Evolutionary conservation across 2,113 vertebrate genomes (phyloP).

Genomic region (Micronisus gabar): DNA sequence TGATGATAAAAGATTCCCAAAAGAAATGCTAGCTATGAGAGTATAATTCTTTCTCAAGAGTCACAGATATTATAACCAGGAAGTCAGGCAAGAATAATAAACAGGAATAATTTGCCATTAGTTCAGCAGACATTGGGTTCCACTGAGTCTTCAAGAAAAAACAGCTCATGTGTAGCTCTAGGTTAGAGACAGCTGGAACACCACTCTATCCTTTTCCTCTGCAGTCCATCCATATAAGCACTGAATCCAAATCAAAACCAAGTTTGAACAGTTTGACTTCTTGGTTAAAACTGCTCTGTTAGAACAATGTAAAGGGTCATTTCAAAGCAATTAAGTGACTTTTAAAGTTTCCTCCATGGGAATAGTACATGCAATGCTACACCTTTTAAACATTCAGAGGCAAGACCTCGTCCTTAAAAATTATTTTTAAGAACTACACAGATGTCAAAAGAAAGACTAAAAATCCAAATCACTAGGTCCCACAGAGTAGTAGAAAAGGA

Average conservation of each 20-base stretch:
- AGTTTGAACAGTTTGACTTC: neutral
- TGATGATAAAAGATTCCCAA: neutral
- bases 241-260: neutral
- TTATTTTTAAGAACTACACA: neutral
- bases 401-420: neutral
- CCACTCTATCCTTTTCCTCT: neutral
- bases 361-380: neutral
- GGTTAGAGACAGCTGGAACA: neutral
- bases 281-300: neutral
- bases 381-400: neutral
- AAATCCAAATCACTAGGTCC: neutral
- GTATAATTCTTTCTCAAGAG: neutral
- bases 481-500: neutral
- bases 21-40: neutral
- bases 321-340: neutral
- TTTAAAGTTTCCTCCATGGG: neutral
- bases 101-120: neutral
- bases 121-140: rapidly evolving
- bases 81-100: neutral
- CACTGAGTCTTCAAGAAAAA: neutral
- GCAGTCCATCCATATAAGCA: neutral
- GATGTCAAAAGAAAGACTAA: neutral
- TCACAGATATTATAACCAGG: neutral
- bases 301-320: neutral
- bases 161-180: neutral